Evolutionary conservation across 2,888 invertebrate species (phyloP).

Genomic region (Lochmaea capreae): DNA sequence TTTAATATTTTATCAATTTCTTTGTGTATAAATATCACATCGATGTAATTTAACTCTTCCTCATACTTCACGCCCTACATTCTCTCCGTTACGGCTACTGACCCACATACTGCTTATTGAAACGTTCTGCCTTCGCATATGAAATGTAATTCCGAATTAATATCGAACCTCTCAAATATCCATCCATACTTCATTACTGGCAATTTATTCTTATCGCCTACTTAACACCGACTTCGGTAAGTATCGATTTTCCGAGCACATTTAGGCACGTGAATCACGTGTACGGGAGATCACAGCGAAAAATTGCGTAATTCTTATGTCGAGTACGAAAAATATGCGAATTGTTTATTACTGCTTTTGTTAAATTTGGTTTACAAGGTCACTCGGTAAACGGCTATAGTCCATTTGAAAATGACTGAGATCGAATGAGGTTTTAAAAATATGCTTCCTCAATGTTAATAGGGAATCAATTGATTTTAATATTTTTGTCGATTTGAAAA

Average conservation of each 20-base stretch:
- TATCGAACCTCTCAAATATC: conserved; percentile 1
- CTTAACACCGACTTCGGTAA: neutral
- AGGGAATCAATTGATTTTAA: too few species aligned
- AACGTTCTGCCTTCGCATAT: neutral
- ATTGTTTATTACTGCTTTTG: neutral
- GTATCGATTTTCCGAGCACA: conserved; percentile 23
- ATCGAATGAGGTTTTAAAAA: too few species aligned
- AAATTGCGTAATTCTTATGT: neutral
- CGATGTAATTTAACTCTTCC: neutral
- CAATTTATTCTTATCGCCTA: neutral
- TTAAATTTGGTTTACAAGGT: neutral
- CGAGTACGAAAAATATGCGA: neutral
- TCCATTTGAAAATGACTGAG: too few species aligned
- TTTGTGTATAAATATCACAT: neutral
- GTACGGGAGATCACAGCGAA: neutral
- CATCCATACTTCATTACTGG: neutral
- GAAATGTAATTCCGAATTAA: neutral
- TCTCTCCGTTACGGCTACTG: neutral
- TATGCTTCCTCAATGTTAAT: too few species aligned
- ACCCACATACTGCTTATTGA: neutral
- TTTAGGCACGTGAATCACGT: neutral
- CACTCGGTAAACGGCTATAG: neutral
- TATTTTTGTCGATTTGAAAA: too few species aligned
- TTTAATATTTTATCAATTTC: neutral
- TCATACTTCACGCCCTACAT: neutral